Percentiles rank a stretch among this genome's conserved stretches.
phyloP scores from a whole-genome alignment of 2,888 invertebrate species.

The Koerneria pararmatus region DNA sequence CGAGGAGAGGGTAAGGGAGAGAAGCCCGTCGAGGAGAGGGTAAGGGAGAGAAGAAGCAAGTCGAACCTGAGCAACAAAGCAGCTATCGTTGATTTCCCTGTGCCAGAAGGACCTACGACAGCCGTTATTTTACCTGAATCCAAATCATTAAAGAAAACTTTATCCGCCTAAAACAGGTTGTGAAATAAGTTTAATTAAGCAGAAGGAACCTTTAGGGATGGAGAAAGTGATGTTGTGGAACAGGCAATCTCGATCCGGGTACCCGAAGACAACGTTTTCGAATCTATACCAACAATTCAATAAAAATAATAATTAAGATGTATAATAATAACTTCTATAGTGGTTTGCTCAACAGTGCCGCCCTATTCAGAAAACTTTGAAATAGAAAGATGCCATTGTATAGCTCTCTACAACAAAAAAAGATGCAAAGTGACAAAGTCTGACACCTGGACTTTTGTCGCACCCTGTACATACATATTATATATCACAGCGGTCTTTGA shows the following conservation, averaged over 20 bases:
- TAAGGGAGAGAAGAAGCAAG: not conserved
- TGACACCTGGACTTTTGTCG: too few species aligned
- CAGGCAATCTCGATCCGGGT: slow-evolving; percentile 69
- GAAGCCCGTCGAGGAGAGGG: not conserved
- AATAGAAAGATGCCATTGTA: too few species aligned
- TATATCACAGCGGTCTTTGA: too few species aligned
- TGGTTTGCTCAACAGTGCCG: too few species aligned
- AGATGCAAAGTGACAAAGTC: too few species aligned
- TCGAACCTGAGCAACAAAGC: slow-evolving; percentile 74
- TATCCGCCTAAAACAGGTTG: not conserved
- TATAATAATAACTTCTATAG: too few species aligned
- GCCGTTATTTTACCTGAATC: slow-evolving; percentile 75
- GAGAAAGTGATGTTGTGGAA: slow-evolving; percentile 71
- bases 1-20: too few species aligned
- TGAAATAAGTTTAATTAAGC: not conserved
- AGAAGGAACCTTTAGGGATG: slow-evolving; percentile 59
- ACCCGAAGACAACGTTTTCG: slow-evolving; percentile 73
- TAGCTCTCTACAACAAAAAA: too few species aligned
- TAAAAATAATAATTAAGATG: too few species aligned
- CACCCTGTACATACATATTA: too few species aligned
- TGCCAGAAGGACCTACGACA: slow-evolving; percentile 84
- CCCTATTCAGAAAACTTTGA: too few species aligned
- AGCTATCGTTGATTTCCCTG: slow-evolving; percentile 89
- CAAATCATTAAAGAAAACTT: slow-evolving; percentile 12
- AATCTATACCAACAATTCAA: slow-evolving; percentile 66